Evolutionary conservation across 2,113 vertebrate species (phyloP).

Genomic region (Antidorcas marsupialis): DNA sequence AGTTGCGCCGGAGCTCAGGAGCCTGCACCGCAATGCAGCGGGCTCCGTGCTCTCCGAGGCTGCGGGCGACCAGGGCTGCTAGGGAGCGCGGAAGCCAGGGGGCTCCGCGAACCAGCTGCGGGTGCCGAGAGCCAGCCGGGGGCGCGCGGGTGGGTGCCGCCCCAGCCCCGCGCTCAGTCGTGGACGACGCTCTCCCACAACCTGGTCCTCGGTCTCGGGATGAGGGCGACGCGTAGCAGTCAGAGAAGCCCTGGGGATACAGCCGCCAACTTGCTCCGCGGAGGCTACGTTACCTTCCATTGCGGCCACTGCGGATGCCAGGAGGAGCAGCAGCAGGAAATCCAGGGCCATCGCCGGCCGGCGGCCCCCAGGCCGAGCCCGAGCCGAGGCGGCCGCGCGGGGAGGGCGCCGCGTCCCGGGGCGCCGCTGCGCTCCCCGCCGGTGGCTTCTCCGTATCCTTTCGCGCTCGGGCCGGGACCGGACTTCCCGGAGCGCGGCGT

Average conservation of each 20-base stretch:
- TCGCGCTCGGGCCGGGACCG: constrained; percentile 66
- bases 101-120: background rate
- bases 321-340: constrained; percentile 80
- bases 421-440: constrained; percentile 67
- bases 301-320: constrained; percentile 82
- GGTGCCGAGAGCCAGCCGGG: background rate
- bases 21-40: constrained; percentile 70
- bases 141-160: constrained; percentile 27
- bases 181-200: background rate
- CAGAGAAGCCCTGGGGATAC: background rate
- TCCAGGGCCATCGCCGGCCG: constrained; percentile 79
- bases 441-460: constrained; percentile 70
- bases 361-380: constrained; percentile 57
- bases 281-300: constrained; percentile 81
- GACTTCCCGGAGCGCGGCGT: constrained; percentile 59
- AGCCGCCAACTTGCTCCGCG: constrained; percentile 32
- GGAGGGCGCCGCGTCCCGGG: constrained; percentile 71
- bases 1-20: background rate
- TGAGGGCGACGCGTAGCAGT: background rate
- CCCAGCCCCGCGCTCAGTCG: background rate
- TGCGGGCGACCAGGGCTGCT: background rate
- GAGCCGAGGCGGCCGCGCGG: constrained; percentile 48
- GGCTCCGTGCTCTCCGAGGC: background rate
- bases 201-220: background rate
- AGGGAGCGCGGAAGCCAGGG: background rate